Evolutionary conservation across 2,888 invertebrate genomes (phyloP).

Genomic region (Lutraria lutraria): DNA sequence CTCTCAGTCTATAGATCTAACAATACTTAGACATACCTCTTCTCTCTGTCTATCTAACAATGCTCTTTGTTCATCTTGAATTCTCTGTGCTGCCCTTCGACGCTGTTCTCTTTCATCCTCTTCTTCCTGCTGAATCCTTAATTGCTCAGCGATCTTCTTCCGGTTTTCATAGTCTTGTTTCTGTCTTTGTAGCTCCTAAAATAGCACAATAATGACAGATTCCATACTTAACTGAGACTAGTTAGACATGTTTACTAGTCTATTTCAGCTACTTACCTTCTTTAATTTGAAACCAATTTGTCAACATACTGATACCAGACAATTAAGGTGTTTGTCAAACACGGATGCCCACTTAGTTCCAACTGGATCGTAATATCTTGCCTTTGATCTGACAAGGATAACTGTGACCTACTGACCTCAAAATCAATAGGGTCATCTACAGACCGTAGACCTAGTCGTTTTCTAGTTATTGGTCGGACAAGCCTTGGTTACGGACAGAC

Average conservation of each 20-base stretch:
- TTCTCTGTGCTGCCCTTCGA: conserved; percentile 77
- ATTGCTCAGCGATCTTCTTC: conserved; percentile 84
- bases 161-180: conserved; percentile 85
- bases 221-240: not conserved
- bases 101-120: conserved; percentile 83
- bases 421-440: no score
- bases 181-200: conserved; percentile 85
- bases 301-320: not conserved
- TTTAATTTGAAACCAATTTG: not conserved
- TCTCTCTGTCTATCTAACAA: conserved; percentile 77
- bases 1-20: conserved; percentile 75
- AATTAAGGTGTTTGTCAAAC: no score
- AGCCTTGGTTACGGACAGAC: no score
- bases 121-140: conserved; percentile 82
- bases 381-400: no score
- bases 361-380: no score
- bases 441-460: no score
- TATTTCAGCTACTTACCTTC: not conserved
- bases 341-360: no score
- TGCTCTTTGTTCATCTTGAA: conserved; percentile 84
- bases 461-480: no score
- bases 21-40: conserved; percentile 27
- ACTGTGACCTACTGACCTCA: no score
- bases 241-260: not conserved
- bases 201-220: not conserved